Evolutionary conservation across 2,113 vertebrate species (phyloP).

Genomic region (Bujurquina vittata): DNA sequence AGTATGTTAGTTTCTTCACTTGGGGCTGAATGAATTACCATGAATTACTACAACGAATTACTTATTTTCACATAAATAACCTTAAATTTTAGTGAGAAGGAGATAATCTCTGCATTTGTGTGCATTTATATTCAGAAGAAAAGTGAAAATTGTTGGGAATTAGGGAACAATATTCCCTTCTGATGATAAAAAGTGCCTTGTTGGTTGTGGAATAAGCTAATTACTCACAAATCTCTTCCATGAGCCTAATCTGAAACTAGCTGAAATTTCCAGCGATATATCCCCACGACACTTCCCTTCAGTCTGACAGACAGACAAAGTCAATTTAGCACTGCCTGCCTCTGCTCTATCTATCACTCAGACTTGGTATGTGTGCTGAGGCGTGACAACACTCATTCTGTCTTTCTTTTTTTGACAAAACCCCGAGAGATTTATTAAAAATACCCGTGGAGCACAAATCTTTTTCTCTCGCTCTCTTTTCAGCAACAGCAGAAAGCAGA

Average conservation of each 20-base stretch:
- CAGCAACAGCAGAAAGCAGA: conserved; percentile 25
- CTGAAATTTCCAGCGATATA: conserved; percentile 31
- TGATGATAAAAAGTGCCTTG: conserved; percentile 1
- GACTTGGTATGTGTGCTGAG: conserved; percentile 54
- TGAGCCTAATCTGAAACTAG: conserved; percentile 39
- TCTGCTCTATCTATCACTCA: conserved; percentile 59
- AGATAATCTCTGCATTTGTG: background rate
- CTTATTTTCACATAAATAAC: too few relatives aligned
- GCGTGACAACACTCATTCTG: conserved; percentile 63
- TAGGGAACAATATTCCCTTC: background rate
- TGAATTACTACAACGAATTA: background rate
- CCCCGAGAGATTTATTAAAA: conserved; percentile 70
- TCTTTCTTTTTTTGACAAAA: conserved; percentile 64
- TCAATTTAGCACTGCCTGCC: conserved; percentile 62
- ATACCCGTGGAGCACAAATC: conserved; percentile 34
- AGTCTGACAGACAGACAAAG: conserved; percentile 52
- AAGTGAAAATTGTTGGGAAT: background rate
- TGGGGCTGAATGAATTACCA: fast-evolving
- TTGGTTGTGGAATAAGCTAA: conserved; percentile 34
- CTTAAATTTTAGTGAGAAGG: too few relatives aligned
- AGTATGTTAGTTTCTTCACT: background rate
- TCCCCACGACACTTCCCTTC: conserved; percentile 28
- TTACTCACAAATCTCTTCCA: conserved; percentile 35
- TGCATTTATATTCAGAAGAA: background rate
- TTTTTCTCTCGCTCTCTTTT: background rate